A percentile compares a stretch with the other conserved stretches of the same genome.
These are phyloP conservation scores for Eudasyphora cyanicolor DNA, from an alignment of 2,888 invertebrate genomes.

Conservation along the genomic window DNA sequence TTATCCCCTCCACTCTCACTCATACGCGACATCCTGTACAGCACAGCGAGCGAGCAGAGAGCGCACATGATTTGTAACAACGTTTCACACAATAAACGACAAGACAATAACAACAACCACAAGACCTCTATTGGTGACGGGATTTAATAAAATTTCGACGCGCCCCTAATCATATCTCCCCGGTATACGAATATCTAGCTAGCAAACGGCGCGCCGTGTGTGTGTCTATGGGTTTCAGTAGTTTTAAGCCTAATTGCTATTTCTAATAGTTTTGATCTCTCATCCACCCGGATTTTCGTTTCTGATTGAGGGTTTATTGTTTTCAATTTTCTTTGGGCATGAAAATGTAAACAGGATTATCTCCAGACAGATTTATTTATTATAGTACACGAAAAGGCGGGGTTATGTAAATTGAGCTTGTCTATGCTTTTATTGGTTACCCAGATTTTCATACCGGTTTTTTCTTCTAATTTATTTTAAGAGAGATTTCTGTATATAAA, in stretches of 20 bases:
- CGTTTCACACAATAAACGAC: background rate
- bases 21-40: background rate
- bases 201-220: background rate
- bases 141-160: background rate
- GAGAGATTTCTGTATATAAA: constrained; percentile 50
- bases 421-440: constrained; percentile 32
- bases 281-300: background rate
- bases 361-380: constrained; percentile 45
- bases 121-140: background rate
- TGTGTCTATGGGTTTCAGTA: background rate
- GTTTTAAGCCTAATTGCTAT: constrained; percentile 67
- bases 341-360: constrained; percentile 49
- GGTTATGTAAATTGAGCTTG: constrained; percentile 42
- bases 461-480: constrained; percentile 36
- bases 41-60: too few species aligned
- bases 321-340: constrained; percentile 7
- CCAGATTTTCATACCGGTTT: constrained; percentile 18
- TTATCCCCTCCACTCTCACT: background rate
- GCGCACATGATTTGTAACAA: constrained; percentile 38
- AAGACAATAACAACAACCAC: background rate
- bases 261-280: constrained; percentile 59
- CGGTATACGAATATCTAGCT: background rate
- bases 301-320: constrained; percentile 15
- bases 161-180: background rate
- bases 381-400: constrained; percentile 19